phyloP scores from a whole-genome alignment of 2,113 vertebrate genomes.

The Atherinomorus stipes region DNA sequence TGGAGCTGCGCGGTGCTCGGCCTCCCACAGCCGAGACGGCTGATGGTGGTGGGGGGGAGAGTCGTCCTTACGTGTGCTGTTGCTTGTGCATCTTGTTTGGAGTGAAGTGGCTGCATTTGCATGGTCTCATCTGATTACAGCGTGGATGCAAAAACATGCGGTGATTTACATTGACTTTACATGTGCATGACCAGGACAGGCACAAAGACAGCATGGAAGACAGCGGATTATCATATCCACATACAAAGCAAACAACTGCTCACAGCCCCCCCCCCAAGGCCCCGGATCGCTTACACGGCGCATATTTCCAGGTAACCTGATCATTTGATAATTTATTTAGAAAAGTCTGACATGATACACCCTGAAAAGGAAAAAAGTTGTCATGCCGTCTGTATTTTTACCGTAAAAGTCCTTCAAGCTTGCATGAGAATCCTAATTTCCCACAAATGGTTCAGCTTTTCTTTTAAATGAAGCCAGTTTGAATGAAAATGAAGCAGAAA shows the following conservation, averaged over 20 bases:
- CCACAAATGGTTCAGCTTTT: not conserved
- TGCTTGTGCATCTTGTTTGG: not conserved
- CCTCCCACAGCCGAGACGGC: not conserved
- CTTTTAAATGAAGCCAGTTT: not conserved
- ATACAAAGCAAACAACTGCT: not conserved
- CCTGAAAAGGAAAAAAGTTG: no score
- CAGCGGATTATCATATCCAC: not conserved
- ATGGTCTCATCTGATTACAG: conserved; percentile 9
- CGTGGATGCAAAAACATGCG: not conserved
- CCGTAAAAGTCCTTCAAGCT: not conserved
- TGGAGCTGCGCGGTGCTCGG: not conserved
- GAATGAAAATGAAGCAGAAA: not conserved
- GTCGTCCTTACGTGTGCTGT: not conserved
- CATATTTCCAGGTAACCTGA: no score
- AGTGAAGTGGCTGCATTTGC: not conserved
- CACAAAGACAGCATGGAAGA: not conserved
- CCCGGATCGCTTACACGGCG: not conserved
- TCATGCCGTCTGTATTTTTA: not conserved
- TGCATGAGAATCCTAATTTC: not conserved
- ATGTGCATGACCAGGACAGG: conserved; percentile 16
- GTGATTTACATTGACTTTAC: conserved; percentile 28
- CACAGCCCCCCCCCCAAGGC: not conserved
- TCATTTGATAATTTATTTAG: no score
- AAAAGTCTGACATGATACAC: no score
- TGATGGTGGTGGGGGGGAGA: not conserved